Percentiles rank a stretch among this genome's conserved stretches.
phyloP scores from a whole-genome alignment of 2,888 invertebrate species.

The Drosophila falleni region DNA sequence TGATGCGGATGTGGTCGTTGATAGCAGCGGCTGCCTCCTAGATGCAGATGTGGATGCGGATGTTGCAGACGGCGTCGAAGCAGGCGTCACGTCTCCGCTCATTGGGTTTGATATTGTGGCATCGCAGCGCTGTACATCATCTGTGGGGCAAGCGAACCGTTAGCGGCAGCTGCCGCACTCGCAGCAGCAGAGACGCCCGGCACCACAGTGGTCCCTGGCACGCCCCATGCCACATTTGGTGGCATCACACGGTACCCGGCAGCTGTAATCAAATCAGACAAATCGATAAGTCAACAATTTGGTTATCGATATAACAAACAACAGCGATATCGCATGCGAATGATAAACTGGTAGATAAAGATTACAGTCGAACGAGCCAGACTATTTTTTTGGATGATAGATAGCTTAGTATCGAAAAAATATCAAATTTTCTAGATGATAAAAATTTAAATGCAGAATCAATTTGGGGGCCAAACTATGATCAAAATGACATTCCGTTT shows the following conservation, averaged over 20 bases:
- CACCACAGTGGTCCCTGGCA: constrained; percentile 86
- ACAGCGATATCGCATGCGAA: too few relatives aligned
- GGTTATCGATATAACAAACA: not conserved
- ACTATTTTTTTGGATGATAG: too few relatives aligned
- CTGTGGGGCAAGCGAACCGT: constrained; percentile 88
- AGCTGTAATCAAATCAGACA: constrained; percentile 54
- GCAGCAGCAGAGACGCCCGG: constrained; percentile 86
- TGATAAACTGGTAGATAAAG: too few relatives aligned
- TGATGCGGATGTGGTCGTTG: constrained; percentile 49
- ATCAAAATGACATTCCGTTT: too few relatives aligned
- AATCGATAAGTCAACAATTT: not conserved
- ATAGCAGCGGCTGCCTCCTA: constrained; percentile 62
- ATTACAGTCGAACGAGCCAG: too few relatives aligned
- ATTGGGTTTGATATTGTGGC: constrained; percentile 95
- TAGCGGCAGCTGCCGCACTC: constrained; percentile 86
- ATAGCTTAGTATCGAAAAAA: too few relatives aligned
- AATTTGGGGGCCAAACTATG: too few relatives aligned
- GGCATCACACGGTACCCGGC: constrained; percentile 88
- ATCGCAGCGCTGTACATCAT: constrained; percentile 90
- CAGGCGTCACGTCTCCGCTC: constrained; percentile 86
- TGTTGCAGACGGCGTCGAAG: constrained; percentile 77
- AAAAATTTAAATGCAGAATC: too few relatives aligned
- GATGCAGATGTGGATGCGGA: constrained; percentile 47
- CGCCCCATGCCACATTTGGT: constrained; percentile 86
- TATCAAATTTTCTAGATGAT: too few relatives aligned